Conservation (phyloP, 2,888 invertebrate genomes). For the Ecdyonurus torrentis region DNA sequence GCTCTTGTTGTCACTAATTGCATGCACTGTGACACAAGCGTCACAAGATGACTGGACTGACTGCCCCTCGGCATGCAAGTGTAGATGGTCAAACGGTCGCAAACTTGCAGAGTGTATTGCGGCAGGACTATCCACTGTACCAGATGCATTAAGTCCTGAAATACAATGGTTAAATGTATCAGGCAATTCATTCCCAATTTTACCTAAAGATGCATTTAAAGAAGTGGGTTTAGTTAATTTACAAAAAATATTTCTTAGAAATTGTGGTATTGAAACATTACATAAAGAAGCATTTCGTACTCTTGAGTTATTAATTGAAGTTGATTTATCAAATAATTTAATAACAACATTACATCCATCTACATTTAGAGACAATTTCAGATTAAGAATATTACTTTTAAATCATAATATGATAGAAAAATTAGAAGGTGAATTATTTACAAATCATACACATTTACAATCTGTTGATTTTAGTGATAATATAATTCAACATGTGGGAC, state of each 20-base stretch:
- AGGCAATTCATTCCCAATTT: conserved; percentile 46
- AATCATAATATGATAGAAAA: conserved; percentile 58
- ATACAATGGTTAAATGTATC: conserved; percentile 54
- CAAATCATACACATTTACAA: conserved; percentile 52
- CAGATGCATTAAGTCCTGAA: conserved; percentile 19
- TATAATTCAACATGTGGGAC: conserved; percentile 46
- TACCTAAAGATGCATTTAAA: conserved; percentile 49
- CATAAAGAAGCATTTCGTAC: conserved; percentile 58
- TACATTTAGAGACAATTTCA: conserved; percentile 51
- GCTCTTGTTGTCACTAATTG: neutral
- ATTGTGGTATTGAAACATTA: conserved; percentile 56
- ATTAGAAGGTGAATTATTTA: conserved; percentile 59
- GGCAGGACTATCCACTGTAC: conserved; percentile 21
- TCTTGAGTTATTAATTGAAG: conserved; percentile 59
- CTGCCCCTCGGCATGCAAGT: conserved; percentile 19
- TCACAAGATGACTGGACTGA: conserved; percentile 13
- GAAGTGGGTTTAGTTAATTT: conserved; percentile 55
- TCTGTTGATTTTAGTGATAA: conserved; percentile 64
- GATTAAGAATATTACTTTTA: conserved; percentile 52
- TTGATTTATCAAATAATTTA: conserved; percentile 62
- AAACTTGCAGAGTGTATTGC: conserved; percentile 22
- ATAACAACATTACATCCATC: conserved; percentile 45
- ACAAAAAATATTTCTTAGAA: conserved; percentile 59
- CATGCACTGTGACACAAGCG: conserved; percentile 1
- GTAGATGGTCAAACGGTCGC: conserved; percentile 23